phyloP scores from a whole-genome alignment of 2,888 invertebrate species.

The Synergus laeviventris region DNA sequence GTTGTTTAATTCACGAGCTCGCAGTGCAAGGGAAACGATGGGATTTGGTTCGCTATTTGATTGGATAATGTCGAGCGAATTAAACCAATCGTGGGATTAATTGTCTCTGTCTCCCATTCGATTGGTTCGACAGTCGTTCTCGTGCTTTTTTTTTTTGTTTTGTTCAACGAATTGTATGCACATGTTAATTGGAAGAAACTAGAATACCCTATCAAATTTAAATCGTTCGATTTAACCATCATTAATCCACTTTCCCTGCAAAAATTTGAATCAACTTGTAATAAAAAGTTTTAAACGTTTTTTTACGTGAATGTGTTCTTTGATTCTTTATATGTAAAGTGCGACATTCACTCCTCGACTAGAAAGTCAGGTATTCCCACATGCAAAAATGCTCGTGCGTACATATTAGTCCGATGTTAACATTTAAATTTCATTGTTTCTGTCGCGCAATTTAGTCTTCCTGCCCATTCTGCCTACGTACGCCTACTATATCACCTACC shows the following conservation, averaged over 20 bases:
- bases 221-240: constrained; percentile 20
- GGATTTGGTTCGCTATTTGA: constrained; percentile 56
- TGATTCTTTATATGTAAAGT: too few relatives aligned
- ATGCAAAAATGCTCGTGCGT: too few relatives aligned
- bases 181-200: constrained; percentile 67
- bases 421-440: constrained; percentile 71
- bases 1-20: constrained; percentile 56
- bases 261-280: constrained; percentile 4
- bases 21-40: constrained; percentile 45
- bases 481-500: too few relatives aligned
- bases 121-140: constrained; percentile 46
- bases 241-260: neutral
- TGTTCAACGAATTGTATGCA: constrained; percentile 64
- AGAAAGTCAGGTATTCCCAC: too few relatives aligned
- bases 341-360: too few relatives aligned
- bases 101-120: constrained; percentile 62
- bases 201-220: constrained; percentile 43
- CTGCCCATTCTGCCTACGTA: too few relatives aligned
- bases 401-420: constrained; percentile 52
- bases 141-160: constrained; percentile 57
- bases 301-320: too few relatives aligned
- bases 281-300: neutral
- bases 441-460: constrained; percentile 52
- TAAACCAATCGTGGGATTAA: constrained; percentile 71
- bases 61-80: constrained; percentile 71